Evolutionary conservation across 1,140 invertebrate species (phyloP).

Genomic region (Wasmannia auropunctata): DNA sequence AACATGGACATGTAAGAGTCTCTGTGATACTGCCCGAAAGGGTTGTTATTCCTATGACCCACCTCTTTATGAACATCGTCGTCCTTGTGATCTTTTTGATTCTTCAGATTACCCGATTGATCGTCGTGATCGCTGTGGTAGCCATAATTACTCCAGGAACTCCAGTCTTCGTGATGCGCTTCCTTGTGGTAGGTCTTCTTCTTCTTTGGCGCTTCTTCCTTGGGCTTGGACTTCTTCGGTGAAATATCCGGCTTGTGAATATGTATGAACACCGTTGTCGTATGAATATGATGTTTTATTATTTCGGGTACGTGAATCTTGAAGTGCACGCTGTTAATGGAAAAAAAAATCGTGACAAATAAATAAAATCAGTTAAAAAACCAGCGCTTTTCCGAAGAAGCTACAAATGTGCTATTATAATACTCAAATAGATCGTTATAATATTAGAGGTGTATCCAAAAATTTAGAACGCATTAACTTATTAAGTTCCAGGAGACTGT

Average conservation of each 20-base stretch:
- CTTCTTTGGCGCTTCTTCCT: slow-evolving; percentile 71
- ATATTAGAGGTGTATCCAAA: neutral
- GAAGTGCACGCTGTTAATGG: slow-evolving; percentile 84
- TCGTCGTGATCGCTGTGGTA: slow-evolving; percentile 75
- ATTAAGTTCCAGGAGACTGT: no score
- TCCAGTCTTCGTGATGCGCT: slow-evolving; percentile 84
- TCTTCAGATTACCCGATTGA: slow-evolving; percentile 17
- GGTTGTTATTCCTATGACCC: neutral
- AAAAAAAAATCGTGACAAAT: neutral
- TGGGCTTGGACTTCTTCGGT: slow-evolving; percentile 74
- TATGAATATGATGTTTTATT: slow-evolving; percentile 86
- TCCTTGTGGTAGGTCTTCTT: slow-evolving; percentile 75
- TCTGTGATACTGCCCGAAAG: neutral
- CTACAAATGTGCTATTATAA: neutral
- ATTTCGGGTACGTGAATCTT: slow-evolving; percentile 87
- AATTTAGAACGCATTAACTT: neutral
- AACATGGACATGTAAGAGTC: slow-evolving; percentile 45
- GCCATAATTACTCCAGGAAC: slow-evolving; percentile 76
- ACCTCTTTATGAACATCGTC: neutral
- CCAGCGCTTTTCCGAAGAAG: neutral
- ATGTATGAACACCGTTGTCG: slow-evolving; percentile 86
- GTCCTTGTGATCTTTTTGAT: neutral
- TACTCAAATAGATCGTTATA: neutral
- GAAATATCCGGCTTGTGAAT: slow-evolving; percentile 77
- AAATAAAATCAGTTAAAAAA: neutral